Evolutionary conservation across 2,888 invertebrate species (phyloP).

Genomic region (Tetramorium bicarinatum): DNA sequence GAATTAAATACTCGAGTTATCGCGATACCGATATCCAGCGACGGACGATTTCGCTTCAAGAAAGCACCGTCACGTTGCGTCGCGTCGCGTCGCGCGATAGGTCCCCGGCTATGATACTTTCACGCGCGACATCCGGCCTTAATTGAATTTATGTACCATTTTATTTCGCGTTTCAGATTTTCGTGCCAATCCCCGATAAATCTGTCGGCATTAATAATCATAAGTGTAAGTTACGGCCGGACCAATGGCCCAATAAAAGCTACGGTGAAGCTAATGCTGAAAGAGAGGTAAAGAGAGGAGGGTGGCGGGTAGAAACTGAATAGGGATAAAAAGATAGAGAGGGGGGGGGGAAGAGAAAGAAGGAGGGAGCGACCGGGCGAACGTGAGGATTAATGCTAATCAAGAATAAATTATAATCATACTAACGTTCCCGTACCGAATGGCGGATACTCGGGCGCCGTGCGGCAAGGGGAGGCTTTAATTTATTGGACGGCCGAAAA

Average conservation of each 20-base stretch:
- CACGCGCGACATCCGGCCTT: slow-evolving; percentile 60
- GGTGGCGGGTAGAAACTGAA: slow-evolving; percentile 39
- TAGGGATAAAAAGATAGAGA: slow-evolving; percentile 38
- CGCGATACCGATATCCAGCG: slow-evolving; percentile 55
- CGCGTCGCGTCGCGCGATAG: neutral
- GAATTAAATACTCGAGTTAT: slow-evolving; percentile 49
- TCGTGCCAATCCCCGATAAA: slow-evolving; percentile 83
- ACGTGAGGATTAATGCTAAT: slow-evolving; percentile 83
- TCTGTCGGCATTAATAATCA: slow-evolving; percentile 84
- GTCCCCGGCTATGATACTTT: slow-evolving; percentile 49
- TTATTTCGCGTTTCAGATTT: slow-evolving; percentile 79
- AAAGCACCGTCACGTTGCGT: slow-evolving; percentile 10
- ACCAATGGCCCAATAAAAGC: slow-evolving; percentile 83
- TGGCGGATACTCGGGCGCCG: slow-evolving; percentile 35
- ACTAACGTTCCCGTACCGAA: slow-evolving; percentile 68
- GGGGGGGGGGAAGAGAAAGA: slow-evolving; percentile 26
- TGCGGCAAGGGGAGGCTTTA: slow-evolving; percentile 61
- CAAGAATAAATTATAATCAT: slow-evolving; percentile 84
- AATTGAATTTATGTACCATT: slow-evolving; percentile 81
- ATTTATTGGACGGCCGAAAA: slow-evolving; percentile 80
- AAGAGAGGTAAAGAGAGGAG: slow-evolving; percentile 53
- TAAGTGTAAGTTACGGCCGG: slow-evolving; percentile 83
- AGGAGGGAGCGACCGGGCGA: slow-evolving; percentile 39
- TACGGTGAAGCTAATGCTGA: slow-evolving; percentile 80
- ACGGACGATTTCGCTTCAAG: slow-evolving; percentile 27